A percentile compares a stretch with the other conserved stretches of the same genome.
Conservation (phyloP, 1,140 invertebrate species). For the Diabrotica undecimpunctata region DNA sequence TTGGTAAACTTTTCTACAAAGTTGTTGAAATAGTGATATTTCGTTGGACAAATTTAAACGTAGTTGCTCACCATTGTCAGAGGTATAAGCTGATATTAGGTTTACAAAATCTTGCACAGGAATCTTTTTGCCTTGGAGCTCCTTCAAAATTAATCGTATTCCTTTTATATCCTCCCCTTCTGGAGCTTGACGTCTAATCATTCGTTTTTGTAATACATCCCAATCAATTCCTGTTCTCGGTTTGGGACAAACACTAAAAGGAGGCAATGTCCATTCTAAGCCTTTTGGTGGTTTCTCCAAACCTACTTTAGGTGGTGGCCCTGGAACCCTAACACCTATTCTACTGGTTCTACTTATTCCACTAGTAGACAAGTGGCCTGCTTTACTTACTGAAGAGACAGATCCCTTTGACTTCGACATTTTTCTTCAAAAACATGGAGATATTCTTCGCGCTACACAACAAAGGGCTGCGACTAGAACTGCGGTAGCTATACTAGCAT, state of each 20-base stretch:
- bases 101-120: slow-evolving; percentile 42
- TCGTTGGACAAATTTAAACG: slow-evolving; percentile 37
- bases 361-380: neutral
- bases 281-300: neutral
- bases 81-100: slow-evolving; percentile 39
- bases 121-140: slow-evolving; percentile 27
- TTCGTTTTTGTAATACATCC: slow-evolving; percentile 32
- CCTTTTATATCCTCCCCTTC: slow-evolving; percentile 41
- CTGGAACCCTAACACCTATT: neutral
- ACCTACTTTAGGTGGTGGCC: neutral
- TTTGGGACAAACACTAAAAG: slow-evolving; percentile 21
- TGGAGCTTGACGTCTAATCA: slow-evolving; percentile 36
- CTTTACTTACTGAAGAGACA: neutral
- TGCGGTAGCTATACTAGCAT: slow-evolving; percentile 29
- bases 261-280: slow-evolving; percentile 23
- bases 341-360: neutral
- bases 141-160: slow-evolving; percentile 35
- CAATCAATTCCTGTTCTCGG: slow-evolving; percentile 27
- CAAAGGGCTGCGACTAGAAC: slow-evolving; percentile 25
- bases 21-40: slow-evolving; percentile 34
- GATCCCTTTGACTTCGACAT: slow-evolving; percentile 10
- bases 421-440: slow-evolving; percentile 25
- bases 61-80: slow-evolving; percentile 38
- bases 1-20: slow-evolving; percentile 42
- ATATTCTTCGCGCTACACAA: slow-evolving; percentile 26